Evolutionary conservation across 1,140 invertebrate genomes (phyloP), one percentile per base, ranked within the genome.

Genomic region (Xylocopa sonorina): DNA sequence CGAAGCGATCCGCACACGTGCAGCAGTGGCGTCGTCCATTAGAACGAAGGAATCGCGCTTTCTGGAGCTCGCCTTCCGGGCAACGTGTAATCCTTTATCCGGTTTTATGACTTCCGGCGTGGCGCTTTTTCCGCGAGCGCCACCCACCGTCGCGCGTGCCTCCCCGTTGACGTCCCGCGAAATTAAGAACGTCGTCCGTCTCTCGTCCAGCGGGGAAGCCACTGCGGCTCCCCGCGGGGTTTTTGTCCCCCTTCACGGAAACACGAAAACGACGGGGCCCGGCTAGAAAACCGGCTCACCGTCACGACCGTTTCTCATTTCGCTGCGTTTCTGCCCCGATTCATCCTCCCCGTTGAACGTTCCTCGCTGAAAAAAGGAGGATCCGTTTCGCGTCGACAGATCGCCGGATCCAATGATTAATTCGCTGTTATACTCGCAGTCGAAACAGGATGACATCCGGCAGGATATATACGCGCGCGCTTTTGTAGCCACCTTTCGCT

Each of bases 161-260:
- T 46, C 10, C 43, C 43, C 82, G 84, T 86, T 82, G 87, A 80
- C 86, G 51, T 79, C 69, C 80, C 57, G 87, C 81, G 68, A 90
- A 90, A 89, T 90, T 89, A 88, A 88, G 86, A 88, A 87, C 83
- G 83, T 89, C 81, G 69, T 82, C 72, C 80, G 83, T 87, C 86
- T 86, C 85, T 88, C 82, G 68, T 71, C 34, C 48, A 7, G 21
- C 21, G 74, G 60, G 80, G 53, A 58, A 81, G 77, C 68, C 79
- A 73, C 78, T 84, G 82, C 67, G 77, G 75, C 55, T 62, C 77
- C 32, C 60, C 67, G 77, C 55, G 46, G 73, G 58, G 73, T 85
- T 89, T 89, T 78, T 86, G 84, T 58, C 60, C 55, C 63, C n/a
- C 60, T 76, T 82, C 81, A 82, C 84, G 84, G 83, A 88, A 89